These are phyloP conservation scores for Melanotaenia maccullochi DNA, from an alignment of 2,797 vertebrate species.

Conservation along the genomic window DNA sequence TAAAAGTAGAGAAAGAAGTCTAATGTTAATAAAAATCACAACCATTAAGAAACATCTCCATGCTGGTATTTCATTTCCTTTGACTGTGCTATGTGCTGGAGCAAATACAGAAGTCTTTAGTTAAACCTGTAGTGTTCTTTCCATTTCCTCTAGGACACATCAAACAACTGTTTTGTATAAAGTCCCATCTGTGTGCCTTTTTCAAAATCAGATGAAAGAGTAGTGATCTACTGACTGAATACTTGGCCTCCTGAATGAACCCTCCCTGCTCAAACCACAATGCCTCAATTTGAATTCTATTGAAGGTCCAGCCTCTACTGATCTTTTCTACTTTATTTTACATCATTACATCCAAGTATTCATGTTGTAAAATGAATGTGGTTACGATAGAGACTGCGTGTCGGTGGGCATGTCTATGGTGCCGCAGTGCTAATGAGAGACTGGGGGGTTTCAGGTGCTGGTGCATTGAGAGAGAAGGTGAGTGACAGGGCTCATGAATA, in stretches of 20 bases:
- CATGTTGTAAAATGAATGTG: conserved; percentile 34
- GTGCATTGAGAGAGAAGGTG: conserved; percentile 74
- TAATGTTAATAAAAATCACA: conserved; percentile 15
- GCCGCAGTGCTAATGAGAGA: conserved; percentile 73
- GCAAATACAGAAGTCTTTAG: conserved; percentile 41
- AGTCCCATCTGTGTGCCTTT: conserved; percentile 39
- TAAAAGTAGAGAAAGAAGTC: conserved; percentile 10
- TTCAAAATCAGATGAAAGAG: conserved; percentile 58
- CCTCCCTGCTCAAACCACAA: conserved; percentile 33
- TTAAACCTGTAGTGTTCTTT: conserved; percentile 40
- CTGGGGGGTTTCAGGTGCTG: conserved; percentile 70
- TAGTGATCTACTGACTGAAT: conserved; percentile 46
- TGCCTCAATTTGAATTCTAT: conserved; percentile 46
- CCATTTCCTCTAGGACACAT: conserved; percentile 56
- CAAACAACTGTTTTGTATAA: conserved; percentile 59
- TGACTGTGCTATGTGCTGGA: conserved; percentile 19
- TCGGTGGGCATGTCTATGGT: conserved; percentile 30
- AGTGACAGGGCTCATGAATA: conserved; percentile 84
- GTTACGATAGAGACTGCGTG: conserved; percentile 6
- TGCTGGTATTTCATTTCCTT: conserved; percentile 35
- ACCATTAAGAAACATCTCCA: conserved; percentile 9
- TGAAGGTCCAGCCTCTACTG: conserved; percentile 31
- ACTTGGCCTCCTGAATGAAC: conserved; percentile 50
- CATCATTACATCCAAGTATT: conserved; percentile 25
- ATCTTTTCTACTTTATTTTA: conserved; percentile 1